A percentile compares a stretch with the other conserved stretches of the same genome.
Conservation (phyloP, 2,888 invertebrate species). For the Leptinotarsa haldemani region DNA sequence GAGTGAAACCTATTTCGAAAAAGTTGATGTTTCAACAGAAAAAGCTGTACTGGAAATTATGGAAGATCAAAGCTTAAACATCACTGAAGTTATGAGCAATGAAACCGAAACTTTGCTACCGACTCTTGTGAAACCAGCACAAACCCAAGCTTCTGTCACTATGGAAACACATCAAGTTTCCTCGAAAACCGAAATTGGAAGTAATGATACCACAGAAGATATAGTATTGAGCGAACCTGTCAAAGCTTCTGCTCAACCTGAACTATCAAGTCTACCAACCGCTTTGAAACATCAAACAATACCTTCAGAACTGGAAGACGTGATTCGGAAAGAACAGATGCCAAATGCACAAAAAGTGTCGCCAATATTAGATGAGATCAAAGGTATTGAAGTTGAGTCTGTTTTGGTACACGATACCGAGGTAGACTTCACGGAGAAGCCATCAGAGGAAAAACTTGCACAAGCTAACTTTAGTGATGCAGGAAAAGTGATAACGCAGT, state of each 20-base stretch:
- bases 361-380: slow-evolving; percentile 64
- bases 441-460: slow-evolving; percentile 38
- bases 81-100: slow-evolving; percentile 68
- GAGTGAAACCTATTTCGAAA: slow-evolving; percentile 64
- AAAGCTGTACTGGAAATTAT: slow-evolving; percentile 64
- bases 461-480: slow-evolving; percentile 54
- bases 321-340: slow-evolving; percentile 54
- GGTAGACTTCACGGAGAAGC: slow-evolving; percentile 59
- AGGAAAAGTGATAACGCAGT: slow-evolving; percentile 59
- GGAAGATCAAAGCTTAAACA: slow-evolving; percentile 63
- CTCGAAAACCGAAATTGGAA: slow-evolving; percentile 66
- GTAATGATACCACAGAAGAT: slow-evolving; percentile 62
- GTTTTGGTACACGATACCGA: slow-evolving; percentile 67
- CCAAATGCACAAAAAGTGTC: slow-evolving; percentile 63
- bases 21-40: slow-evolving; percentile 61
- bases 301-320: slow-evolving; percentile 64
- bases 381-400: slow-evolving; percentile 66
- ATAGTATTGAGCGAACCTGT: slow-evolving; percentile 59
- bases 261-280: slow-evolving; percentile 62
- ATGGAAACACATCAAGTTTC: slow-evolving; percentile 66
- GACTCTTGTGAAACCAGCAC: slow-evolving; percentile 58
- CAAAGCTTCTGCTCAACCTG: slow-evolving; percentile 59
- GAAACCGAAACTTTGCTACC: slow-evolving; percentile 66
- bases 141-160: slow-evolving; percentile 60
- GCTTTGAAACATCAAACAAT: slow-evolving; percentile 66